Base-by-base conservation (phyloP, 2,888 invertebrate species). In the Orthosia gothica region DNA sequence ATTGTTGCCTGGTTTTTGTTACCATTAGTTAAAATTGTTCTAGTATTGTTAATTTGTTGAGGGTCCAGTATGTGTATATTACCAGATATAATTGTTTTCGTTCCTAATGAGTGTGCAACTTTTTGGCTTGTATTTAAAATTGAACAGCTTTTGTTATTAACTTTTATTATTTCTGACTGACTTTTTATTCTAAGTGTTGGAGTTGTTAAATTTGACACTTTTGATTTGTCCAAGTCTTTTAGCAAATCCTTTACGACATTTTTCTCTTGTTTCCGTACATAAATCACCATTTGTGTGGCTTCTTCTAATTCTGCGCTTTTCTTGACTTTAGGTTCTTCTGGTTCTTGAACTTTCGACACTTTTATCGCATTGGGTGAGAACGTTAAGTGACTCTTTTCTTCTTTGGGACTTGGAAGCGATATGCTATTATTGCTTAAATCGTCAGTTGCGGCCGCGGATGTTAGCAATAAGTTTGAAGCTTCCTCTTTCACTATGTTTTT, bases 331-430 rank as follows among this genome's bases (percentile, higher is more conserved):
- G 91, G 79, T 83, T 95, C 95, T 79, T 94, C 93, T 12, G 91
- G 78, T 69, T 95, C 95, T 71, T 94, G 91, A 26, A 97, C 94
- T 87, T 97, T 97, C 40, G 97, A 93, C 61, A 98, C 96, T 94
- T 98, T 98, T 83, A 98, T 97, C 70, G 97, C 96, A 81, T 97
- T 97, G 7, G 98, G 98, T 26, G 98, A 98, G 91, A 98, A 98
- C 50, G 98, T 98, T 90, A 98, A 92, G 90, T 98, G 98, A 87
- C 98, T 98, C 88, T 98, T 98, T 89, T 97, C 97, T 88, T 97
- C 96, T 82, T 97, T 97, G 13, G 98, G 98, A 87, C 97, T 97
- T 13, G 97, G 97, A 32, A 97, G 94, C 26, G 97, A 96, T 47
- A 95, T 93, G 75, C 88, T 93, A 79, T 90, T 93, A 78, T 90